Conservation (phyloP, 2,113 vertebrate species). For the Semnornis frantzii region DNA sequence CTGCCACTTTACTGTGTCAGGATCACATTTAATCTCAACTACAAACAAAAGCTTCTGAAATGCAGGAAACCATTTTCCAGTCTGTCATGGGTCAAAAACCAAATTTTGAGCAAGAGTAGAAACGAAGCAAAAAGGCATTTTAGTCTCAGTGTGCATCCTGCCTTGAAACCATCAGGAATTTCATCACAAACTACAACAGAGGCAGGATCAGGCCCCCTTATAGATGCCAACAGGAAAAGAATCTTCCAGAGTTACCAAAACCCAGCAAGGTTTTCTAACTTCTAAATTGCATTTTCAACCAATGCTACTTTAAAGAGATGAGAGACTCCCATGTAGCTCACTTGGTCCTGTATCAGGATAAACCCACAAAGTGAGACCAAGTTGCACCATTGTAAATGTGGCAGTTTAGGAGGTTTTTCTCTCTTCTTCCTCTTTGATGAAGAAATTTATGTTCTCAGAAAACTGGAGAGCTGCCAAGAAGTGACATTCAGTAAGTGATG, state of each 20-base stretch:
- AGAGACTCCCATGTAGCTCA: neutral
- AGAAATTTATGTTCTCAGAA: neutral
- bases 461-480: neutral
- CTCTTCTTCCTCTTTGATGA: neutral
- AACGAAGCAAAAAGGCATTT: neutral
- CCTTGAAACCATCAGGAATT: neutral
- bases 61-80: neutral
- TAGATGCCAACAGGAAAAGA: neutral
- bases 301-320: neutral
- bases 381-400: neutral
- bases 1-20: fast-evolving
- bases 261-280: neutral
- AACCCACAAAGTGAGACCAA: neutral
- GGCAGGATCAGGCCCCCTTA: too few relatives aligned
- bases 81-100: neutral
- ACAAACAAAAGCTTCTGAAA: neutral
- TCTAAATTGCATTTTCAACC: neutral
- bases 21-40: neutral
- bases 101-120: neutral
- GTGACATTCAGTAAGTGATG: neutral
- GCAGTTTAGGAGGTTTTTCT: neutral
- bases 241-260: neutral
- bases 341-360: neutral
- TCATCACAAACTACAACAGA: neutral
- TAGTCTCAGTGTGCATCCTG: neutral